Conservation (phyloP, 2,113 vertebrate species). For the Nematolebias whitei region DNA sequence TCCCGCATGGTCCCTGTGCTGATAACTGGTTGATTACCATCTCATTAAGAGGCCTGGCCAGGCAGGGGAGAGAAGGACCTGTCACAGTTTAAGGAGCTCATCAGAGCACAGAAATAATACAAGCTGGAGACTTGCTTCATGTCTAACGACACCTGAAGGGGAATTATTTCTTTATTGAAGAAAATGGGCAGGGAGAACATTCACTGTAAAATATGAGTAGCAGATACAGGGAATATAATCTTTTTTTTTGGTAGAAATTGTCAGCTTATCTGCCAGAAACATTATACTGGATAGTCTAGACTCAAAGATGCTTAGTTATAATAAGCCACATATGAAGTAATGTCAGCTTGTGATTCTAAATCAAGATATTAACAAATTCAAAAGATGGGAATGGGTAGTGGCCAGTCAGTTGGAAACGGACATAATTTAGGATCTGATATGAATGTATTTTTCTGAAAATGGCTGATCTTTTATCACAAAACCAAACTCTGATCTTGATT, state of each 20-base stretch:
- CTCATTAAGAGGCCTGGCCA: slow-evolving; percentile 74
- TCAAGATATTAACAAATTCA: neutral
- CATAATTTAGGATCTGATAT: neutral
- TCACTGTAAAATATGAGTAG: slow-evolving; percentile 13
- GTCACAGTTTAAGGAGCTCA: slow-evolving; percentile 77
- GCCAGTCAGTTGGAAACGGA: neutral
- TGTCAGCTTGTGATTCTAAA: neutral
- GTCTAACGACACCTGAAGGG: slow-evolving; percentile 57
- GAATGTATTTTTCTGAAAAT: neutral
- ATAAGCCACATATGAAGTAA: neutral
- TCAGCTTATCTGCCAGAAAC: neutral
- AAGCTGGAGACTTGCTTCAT: slow-evolving; percentile 55
- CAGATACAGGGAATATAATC: slow-evolving; percentile 1
- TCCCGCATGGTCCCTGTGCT: slow-evolving; percentile 67
- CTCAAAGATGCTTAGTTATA: neutral
- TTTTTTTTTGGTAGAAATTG: slow-evolving; percentile 7
- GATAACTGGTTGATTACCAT: slow-evolving; percentile 78
- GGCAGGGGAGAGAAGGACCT: slow-evolving; percentile 73
- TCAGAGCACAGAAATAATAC: slow-evolving; percentile 71
- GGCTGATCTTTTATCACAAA: neutral
- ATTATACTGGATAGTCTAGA: neutral
- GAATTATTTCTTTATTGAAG: slow-evolving; percentile 51
- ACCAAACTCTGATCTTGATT: neutral
- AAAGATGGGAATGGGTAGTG: neutral
- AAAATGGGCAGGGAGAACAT: slow-evolving; percentile 34